Conservation (phyloP, 1,140 invertebrate genomes). For the Lepidurus arcticus region DNA sequence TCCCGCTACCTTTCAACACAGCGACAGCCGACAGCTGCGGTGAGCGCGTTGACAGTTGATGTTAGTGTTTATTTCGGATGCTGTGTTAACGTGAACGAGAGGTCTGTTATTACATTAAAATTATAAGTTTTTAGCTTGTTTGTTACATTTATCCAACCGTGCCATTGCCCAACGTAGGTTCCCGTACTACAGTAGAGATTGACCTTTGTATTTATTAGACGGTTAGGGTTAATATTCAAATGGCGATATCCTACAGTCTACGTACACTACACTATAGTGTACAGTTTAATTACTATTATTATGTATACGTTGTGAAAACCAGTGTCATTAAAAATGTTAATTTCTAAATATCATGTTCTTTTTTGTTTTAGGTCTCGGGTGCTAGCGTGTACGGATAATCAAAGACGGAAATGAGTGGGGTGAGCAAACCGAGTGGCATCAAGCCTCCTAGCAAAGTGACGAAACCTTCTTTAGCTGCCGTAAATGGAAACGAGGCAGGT, state of each 20-base stretch:
- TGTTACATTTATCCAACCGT: no score
- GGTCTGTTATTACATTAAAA: background rate
- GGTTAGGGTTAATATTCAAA: background rate
- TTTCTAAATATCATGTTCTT: background rate
- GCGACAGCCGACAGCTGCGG: background rate
- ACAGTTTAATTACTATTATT: background rate
- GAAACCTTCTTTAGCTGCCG: constrained; percentile 24
- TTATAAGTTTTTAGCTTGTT: no score
- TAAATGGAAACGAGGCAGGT: constrained; percentile 16
- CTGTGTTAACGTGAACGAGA: background rate
- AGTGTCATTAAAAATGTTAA: background rate
- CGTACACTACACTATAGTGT: background rate
- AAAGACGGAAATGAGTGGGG: constrained; percentile 12
- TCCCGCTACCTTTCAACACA: background rate
- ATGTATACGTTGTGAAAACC: background rate
- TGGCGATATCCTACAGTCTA: no score
- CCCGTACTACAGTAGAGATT: no score
- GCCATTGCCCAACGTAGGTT: no score
- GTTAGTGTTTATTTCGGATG: background rate
- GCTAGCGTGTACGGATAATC: background rate
- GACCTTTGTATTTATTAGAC: background rate
- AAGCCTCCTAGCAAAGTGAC: constrained; percentile 30
- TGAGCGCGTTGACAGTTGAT: background rate
- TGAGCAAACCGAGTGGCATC: constrained; percentile 30
- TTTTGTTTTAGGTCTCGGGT: background rate